Base-by-base conservation (phyloP, 2,888 invertebrate species). In the Lymantria monacha region DNA sequence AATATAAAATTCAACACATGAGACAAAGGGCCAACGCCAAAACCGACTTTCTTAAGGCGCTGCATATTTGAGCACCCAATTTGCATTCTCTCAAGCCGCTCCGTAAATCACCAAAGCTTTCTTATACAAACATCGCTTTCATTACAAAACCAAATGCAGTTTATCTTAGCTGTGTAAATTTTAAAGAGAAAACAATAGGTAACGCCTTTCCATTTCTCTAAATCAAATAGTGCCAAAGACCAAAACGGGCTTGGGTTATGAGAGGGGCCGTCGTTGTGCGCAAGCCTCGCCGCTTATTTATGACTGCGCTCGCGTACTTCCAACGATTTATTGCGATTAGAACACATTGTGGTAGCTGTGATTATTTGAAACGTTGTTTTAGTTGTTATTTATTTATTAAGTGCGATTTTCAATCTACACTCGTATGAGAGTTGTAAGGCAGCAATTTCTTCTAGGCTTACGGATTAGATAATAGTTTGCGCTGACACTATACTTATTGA, bases 161-260 rank as follows among this genome's bases (percentile, higher is more conserved):
- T 69, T 76, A 81, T 78, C 79, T 75, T 61, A 66, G 71, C 66
- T 72, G 71, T 73, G 78, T 80, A 78, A 76, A 79, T 82, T 81
- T 80, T 77, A 72, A 72, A 77, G 81, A 72, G 84, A 83, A 84
- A 85, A 83, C 83, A 82, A 83, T 77, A 68, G 68, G 66, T 74
- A 73, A 76, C 78, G 78, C 81, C 83, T 83, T 82, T 76, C 79
- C 73, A 78, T 83, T 83, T 83, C 83, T 80, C 81, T 81, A 80
- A 83, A 81, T 83, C 82, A 81, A 83, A 51, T 30, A 43, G 51
- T 48, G 33, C 43, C 43, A 48, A 59, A 72, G 69, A 57, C 69
- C 61, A 55, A 68, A 63, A 67, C 59, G 63, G 66, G 66, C 60
- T 57, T 52, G 40, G 61, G 66, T 75, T 78, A 78, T 78, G 77